Conservation (phyloP, 2,113 vertebrate genomes). For the Proterorhinus semilunaris region DNA sequence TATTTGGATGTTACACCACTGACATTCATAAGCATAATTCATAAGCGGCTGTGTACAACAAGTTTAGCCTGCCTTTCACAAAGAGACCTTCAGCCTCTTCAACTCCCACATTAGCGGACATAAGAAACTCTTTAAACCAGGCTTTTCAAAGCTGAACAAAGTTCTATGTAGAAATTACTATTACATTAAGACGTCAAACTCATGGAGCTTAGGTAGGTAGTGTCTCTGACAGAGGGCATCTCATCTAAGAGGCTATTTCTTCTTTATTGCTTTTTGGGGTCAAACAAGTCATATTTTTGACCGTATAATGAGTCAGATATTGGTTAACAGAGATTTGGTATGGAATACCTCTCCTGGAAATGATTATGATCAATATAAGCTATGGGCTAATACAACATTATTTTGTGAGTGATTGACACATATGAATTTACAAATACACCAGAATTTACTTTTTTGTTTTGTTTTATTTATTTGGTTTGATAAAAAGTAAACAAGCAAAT, state of each 20-base stretch:
- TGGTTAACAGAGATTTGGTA: neutral
- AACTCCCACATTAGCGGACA: slow-evolving; percentile 32
- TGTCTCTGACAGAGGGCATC: slow-evolving; percentile 17
- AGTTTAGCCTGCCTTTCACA: neutral
- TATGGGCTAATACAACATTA: neutral
- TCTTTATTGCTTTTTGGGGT: neutral
- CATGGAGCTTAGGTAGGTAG: neutral
- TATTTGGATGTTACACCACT: neutral
- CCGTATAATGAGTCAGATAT: neutral
- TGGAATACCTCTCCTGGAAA: neutral
- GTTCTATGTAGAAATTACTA: slow-evolving; percentile 14
- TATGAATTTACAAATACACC: slow-evolving; percentile 7
- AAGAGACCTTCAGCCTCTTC: slow-evolving; percentile 34
- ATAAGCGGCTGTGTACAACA: slow-evolving; percentile 1
- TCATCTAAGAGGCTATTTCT: neutral
- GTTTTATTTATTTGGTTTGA: neutral
- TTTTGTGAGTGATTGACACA: neutral
- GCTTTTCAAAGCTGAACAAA: slow-evolving; percentile 59
- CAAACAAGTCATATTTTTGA: neutral
- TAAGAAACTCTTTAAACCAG: slow-evolving; percentile 39
- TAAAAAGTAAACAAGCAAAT: neutral
- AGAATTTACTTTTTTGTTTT: slow-evolving; percentile 24
- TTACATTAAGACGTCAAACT: neutral
- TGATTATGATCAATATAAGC: neutral
- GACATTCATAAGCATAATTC: neutral